Base-by-base conservation (phyloP, 2,888 invertebrate species). In the Trisateles emortualis region DNA sequence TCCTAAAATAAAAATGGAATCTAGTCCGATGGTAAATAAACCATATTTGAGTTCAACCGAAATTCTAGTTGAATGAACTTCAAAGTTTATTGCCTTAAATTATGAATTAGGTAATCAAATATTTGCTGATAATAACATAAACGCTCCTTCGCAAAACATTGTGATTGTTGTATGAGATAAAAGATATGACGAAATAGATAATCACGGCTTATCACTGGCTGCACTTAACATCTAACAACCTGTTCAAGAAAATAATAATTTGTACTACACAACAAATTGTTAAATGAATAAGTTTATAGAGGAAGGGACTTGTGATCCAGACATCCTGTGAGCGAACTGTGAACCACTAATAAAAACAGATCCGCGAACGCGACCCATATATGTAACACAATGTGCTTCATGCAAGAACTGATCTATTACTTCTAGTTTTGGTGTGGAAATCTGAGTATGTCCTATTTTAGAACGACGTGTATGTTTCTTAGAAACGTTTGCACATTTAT, bases 251-350 rank as follows among this genome's bases (percentile, higher is more conserved):
- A 52, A 47, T 60, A 58, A 67, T 35, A 59, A 26, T 26, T n/a
- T 6, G 52, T 38, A 59, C 43, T 46, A 47, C 52, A 50, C 52
- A 60, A 61, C 40, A 47, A 64, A 70, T 56, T 64, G 41, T 60
- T 59, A 58, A 69, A 71, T 68, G 60, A 72, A 65, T 63, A 73
- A 61, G 64, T 74, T 76, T 78, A 82, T 74, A 78, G 76, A 78
- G 78, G 78, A 80, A 73, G 73, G 60, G 67, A 71, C 65, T 73
- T 71, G 68, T 74, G 72, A 80, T 79, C 74, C 73, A 79, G 79
- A 79, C 83, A 83, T 84, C 83, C 83, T 83, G 82, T 74, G 66
- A 57, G 64, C 59, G 52, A 64, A 68, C 50, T 32, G 39, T 52
- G 47, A 17, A 50, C 44, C 26, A 51, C 43, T 56, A 56, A 72